Percentiles rank a stretch among this genome's conserved stretches.
These are phyloP conservation scores for Vanessa atalanta DNA, from an alignment of 1,140 invertebrate genomes.

Conservation along the genomic window DNA sequence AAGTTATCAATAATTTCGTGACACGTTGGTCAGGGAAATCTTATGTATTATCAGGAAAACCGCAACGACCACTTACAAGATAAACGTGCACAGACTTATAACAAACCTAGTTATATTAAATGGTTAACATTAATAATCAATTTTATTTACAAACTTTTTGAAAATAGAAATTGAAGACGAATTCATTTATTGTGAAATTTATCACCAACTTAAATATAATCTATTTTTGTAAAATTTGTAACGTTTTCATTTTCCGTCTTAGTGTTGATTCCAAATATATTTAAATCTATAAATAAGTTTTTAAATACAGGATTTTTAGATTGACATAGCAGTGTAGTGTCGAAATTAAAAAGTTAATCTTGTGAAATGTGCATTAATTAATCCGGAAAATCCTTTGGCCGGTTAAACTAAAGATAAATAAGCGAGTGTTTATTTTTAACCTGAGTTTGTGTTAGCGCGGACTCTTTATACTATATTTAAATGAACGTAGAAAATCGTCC, in stretches of 20 bases:
- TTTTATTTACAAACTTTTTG: too few relatives aligned
- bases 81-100: conserved; percentile 16
- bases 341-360: background rate
- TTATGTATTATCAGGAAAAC: conserved; percentile 16
- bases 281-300: too few relatives aligned
- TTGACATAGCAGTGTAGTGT: background rate
- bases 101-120: background rate
- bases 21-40: conserved; percentile 9
- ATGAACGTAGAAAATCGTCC: background rate
- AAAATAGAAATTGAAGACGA: too few relatives aligned
- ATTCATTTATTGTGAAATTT: too few relatives aligned
- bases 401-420: conserved; percentile 11
- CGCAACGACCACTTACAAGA: conserved; percentile 10
- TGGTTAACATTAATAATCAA: background rate
- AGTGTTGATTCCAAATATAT: too few relatives aligned
- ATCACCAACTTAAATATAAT: too few relatives aligned
- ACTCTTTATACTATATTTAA: background rate
- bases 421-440: conserved; percentile 5
- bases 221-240: too few relatives aligned
- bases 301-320: background rate
- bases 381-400: conserved; percentile 11
- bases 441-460: background rate
- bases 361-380: conserved; percentile 3
- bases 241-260: too few relatives aligned
- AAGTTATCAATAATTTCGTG: conserved; percentile 19